Conservation (phyloP, 1,140 invertebrate species). For the Luehdorfia chinensis region DNA sequence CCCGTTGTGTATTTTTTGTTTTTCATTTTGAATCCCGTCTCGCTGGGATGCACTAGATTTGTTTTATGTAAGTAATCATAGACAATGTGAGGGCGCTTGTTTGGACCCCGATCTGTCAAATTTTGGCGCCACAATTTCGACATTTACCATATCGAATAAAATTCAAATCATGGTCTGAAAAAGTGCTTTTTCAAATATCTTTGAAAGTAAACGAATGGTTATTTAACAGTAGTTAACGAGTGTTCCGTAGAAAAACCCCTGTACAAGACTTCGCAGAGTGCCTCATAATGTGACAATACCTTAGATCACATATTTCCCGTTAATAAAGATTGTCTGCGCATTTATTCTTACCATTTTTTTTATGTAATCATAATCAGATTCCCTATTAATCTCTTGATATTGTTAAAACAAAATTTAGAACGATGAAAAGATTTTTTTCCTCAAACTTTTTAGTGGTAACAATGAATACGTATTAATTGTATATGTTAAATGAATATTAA, state of each 20-base stretch:
- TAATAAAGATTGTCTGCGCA: conserved; percentile 4
- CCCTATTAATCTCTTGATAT: too few species aligned
- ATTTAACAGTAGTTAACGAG: conserved; percentile 37
- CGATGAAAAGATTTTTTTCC: too few species aligned
- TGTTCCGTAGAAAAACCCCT: conserved; percentile 53
- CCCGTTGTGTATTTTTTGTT: conserved; percentile 40
- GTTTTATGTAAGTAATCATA: conserved; percentile 27
- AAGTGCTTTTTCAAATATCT: conserved; percentile 52
- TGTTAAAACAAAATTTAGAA: too few species aligned
- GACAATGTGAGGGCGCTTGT: conserved; percentile 59
- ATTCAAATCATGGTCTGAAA: conserved; percentile 39
- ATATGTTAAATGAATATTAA: neutral
- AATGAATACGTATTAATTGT: conserved; percentile 14
- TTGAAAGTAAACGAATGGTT: conserved; percentile 24
- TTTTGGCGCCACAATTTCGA: conserved; percentile 23
- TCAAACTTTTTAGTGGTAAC: conserved; percentile 11
- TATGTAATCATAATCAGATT: too few species aligned
- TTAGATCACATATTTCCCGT: conserved; percentile 31
- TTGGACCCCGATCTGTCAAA: conserved; percentile 38
- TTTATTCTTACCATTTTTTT: conserved; percentile 14
- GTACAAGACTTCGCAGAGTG: conserved; percentile 46
- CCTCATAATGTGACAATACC: conserved; percentile 55
- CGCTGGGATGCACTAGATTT: conserved; percentile 72
- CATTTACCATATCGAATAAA: conserved; percentile 2
- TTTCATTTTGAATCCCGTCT: conserved; percentile 42